phyloP scores from a whole-genome alignment of 1,140 invertebrate species.

The Aphis craccivora region DNA sequence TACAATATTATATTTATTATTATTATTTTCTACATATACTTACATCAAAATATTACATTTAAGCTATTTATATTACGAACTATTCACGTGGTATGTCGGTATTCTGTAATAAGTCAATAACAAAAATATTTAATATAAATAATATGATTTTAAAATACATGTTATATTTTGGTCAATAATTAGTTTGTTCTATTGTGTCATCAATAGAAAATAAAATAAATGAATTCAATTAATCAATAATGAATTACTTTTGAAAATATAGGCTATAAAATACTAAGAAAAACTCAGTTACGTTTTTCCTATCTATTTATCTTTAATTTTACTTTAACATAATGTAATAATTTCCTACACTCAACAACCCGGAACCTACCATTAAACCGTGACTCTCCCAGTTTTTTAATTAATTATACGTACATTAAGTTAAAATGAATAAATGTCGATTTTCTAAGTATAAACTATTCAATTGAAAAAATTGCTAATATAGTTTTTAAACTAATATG shows the following conservation, averaged over 20 bases:
- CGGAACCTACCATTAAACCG: not conserved
- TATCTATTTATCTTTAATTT: not conserved
- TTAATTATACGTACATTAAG: not conserved
- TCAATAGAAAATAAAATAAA: no score
- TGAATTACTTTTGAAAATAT: not conserved
- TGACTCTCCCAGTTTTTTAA: not conserved
- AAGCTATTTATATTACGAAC: no score
- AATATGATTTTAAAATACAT: no score
- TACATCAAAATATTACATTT: no score
- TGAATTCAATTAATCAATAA: not conserved
- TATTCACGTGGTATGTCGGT: no score
- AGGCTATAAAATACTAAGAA: rapidly evolving
- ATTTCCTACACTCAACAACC: not conserved
- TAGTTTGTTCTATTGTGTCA: no score
- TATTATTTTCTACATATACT: no score
- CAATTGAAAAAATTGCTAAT: not conserved
- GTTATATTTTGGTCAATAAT: no score
- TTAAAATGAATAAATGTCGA: not conserved
- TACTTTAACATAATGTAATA: not conserved
- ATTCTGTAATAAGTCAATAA: no score
- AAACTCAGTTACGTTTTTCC: not conserved
- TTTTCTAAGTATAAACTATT: not conserved
- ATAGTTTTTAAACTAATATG: not conserved
- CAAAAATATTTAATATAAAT: no score
- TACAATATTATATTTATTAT: no score